Evolutionary conservation across 2,113 vertebrate genomes (phyloP).

Genomic region (Periophthalmodon schlosseri): DNA sequence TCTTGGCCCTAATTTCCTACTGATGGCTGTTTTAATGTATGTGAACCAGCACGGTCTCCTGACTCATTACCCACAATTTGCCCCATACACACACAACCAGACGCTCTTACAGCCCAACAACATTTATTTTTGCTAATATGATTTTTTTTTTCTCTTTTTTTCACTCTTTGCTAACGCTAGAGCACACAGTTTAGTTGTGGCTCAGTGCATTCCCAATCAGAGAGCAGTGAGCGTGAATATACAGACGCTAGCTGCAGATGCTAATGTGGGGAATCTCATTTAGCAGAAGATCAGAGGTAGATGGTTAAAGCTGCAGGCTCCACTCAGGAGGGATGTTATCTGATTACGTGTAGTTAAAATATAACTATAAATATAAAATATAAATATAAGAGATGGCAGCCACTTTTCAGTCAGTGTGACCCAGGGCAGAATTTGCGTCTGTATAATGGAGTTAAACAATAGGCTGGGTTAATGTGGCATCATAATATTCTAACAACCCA

Average conservation of each 20-base stretch:
- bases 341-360: not conserved
- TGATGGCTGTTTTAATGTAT: slow-evolving; percentile 99
- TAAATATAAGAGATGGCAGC: slow-evolving; percentile 17
- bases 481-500: too few species aligned
- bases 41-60: slow-evolving; percentile 98
- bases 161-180: slow-evolving; percentile 67
- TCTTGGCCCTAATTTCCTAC: slow-evolving; percentile 99
- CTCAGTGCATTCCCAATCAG: slow-evolving; percentile 65
- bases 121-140: slow-evolving; percentile 99
- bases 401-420: not conserved
- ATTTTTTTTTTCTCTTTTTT: slow-evolving; percentile 69
- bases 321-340: not conserved
- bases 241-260: slow-evolving; percentile 39
- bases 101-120: slow-evolving; percentile 90
- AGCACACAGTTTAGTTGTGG: slow-evolving; percentile 71
- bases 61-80: slow-evolving; percentile 99
- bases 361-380: too few species aligned
- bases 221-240: slow-evolving; percentile 38
- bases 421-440: slow-evolving; percentile 5
- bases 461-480: too few species aligned
- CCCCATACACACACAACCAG: slow-evolving; percentile 96
- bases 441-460: not conserved
- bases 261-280: slow-evolving; percentile 53
- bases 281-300: slow-evolving; percentile 20
- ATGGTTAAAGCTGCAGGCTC: slow-evolving; percentile 3